Evolutionary conservation across 2,113 vertebrate species (phyloP).

Genomic region (Mustelus asterias): DNA sequence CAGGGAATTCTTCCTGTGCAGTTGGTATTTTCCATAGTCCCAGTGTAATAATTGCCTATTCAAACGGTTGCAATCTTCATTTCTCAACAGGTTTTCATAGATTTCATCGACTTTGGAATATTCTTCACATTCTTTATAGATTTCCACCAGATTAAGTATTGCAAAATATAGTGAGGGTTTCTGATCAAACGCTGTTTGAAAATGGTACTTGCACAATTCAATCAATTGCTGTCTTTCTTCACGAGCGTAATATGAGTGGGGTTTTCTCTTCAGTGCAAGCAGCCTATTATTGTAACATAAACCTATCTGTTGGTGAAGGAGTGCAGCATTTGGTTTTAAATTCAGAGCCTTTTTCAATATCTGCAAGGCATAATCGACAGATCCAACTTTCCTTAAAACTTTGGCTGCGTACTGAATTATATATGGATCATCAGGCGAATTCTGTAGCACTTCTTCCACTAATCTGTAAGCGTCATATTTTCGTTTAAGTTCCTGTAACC

Average conservation of each 20-base stretch:
- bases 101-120: constrained; percentile 53
- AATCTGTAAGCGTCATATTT: constrained; percentile 50
- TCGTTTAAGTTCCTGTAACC: constrained; percentile 49
- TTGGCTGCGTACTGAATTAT: constrained; percentile 59
- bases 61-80: constrained; percentile 40
- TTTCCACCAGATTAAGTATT: constrained; percentile 49
- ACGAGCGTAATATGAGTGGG: constrained; percentile 37
- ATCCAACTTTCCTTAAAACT: constrained; percentile 59
- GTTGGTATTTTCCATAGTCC: constrained; percentile 53
- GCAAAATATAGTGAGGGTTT: constrained; percentile 53
- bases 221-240: constrained; percentile 44
- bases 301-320: constrained; percentile 49
- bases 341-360: constrained; percentile 53
- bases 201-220: constrained; percentile 51
- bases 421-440: constrained; percentile 50
- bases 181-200: constrained; percentile 44
- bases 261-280: background rate
- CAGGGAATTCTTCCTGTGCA: constrained; percentile 46
- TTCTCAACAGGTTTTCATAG: constrained; percentile 50
- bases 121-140: constrained; percentile 46
- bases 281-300: background rate
- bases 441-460: constrained; percentile 54
- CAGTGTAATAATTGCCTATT: constrained; percentile 54
- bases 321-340: constrained; percentile 48
- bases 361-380: constrained; percentile 46